Conservation (phyloP, 2,113 vertebrate species). For the Rhizomys pruinosus region DNA sequence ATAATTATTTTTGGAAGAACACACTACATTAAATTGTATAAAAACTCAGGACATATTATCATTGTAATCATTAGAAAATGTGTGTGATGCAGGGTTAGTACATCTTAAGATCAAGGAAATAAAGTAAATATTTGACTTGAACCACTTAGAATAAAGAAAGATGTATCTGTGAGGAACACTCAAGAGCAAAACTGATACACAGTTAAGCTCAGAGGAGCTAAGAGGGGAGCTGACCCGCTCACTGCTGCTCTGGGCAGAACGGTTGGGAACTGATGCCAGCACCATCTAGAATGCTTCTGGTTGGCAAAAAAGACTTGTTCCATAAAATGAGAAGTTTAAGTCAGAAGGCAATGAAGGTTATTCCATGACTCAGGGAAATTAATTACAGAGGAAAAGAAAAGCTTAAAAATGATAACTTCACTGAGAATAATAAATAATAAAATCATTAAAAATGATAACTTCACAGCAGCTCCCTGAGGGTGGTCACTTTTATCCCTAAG, state of each 20-base stretch:
- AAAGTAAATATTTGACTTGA: slow-evolving; percentile 52
- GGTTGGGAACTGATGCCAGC: slow-evolving; percentile 28
- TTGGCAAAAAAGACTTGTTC: slow-evolving; percentile 57
- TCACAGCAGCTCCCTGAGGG: not conserved
- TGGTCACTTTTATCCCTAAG: not conserved
- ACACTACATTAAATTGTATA: not conserved
- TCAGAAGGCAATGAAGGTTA: slow-evolving; percentile 49
- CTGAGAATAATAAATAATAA: too few relatives aligned
- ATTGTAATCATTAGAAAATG: slow-evolving; percentile 22
- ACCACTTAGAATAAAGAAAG: not conserved
- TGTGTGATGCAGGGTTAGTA: not conserved
- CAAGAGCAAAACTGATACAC: not conserved
- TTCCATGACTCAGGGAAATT: slow-evolving; percentile 62
- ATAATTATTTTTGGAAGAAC: not conserved
- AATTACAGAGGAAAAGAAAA: slow-evolving; percentile 37
- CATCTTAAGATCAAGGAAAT: slow-evolving; percentile 50
- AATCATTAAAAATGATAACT: not conserved
- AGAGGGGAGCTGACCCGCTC: not conserved
- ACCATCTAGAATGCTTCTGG: slow-evolving; percentile 23
- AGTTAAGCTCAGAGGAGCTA: slow-evolving; percentile 56
- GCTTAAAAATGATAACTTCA: slow-evolving; percentile 36
- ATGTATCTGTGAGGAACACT: not conserved
- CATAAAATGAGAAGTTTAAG: slow-evolving; percentile 57
- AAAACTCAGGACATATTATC: not conserved
- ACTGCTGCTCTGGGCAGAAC: not conserved